These are phyloP conservation scores for Drosophila eohydei DNA, from an alignment of 2,888 invertebrate species.

Conservation along the genomic window DNA sequence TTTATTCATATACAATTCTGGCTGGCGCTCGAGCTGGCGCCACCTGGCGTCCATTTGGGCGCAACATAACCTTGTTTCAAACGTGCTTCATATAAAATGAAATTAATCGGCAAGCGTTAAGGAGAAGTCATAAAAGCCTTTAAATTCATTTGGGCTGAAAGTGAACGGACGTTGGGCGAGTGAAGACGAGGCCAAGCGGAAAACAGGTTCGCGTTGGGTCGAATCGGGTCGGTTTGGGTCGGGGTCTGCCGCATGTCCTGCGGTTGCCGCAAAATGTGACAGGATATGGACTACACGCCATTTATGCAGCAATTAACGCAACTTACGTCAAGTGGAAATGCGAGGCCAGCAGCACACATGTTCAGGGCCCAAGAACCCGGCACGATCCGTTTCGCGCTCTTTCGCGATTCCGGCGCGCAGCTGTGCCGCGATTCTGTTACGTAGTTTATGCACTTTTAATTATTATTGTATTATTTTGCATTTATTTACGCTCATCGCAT, in stretches of 20 bases:
- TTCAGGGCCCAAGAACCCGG: constrained; percentile 13
- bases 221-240: background rate
- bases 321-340: constrained; percentile 55
- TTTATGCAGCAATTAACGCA: constrained; percentile 77
- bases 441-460: constrained; percentile 64
- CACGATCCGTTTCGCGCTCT: constrained; percentile 7
- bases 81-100: constrained; percentile 65
- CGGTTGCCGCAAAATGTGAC: constrained; percentile 59
- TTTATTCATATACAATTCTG: constrained; percentile 1
- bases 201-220: background rate
- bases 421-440: constrained; percentile 15
- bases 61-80: constrained; percentile 23
- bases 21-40: background rate
- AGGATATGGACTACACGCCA: constrained; percentile 76
- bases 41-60: constrained; percentile 29
- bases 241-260: constrained; percentile 39
- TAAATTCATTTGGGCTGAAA: constrained; percentile 67
- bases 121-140: constrained; percentile 61
- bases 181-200: background rate
- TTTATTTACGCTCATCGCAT: constrained; percentile 66
- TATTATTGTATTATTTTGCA: constrained; percentile 78
- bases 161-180: background rate
- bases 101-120: constrained; percentile 69
- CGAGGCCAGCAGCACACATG: constrained; percentile 29
- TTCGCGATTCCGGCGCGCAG: constrained; percentile 2